Base-by-base conservation (phyloP, 64 coral and sea anemone species). In the Dendronephthya gigantea region DNA sequence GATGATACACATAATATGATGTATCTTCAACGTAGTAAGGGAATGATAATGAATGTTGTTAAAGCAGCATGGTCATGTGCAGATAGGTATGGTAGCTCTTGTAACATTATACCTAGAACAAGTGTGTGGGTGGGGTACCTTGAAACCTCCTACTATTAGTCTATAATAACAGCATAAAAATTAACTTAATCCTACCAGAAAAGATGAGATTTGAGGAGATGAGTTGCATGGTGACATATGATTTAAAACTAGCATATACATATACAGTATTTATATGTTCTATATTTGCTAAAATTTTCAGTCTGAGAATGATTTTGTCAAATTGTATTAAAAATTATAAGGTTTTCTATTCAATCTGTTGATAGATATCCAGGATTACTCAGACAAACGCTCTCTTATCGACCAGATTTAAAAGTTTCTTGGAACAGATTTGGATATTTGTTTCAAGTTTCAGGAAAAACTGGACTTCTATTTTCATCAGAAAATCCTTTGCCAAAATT, bases 391-490 rank as follows among this genome's bases (percentile, higher is more conserved):
- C 30, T 98, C 4, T 88, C 95, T 31, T 93, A 90, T 82, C 93
- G 93, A 48, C 95, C 95, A 1, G 51, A 89, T 75, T 70, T 98
- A 2, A 89, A 83, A 31, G 84, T 85, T 40, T 51, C 83, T 2
- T 98, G 92, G 92, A 47, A 85, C 41, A 82, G 95, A 49, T 29
- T 84, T 68, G 85, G 93, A 7, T 36, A 76, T 27, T 28, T 49
- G 28, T 51, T 98, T 36, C 90, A 91, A 39, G 90, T 93, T 3
- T 91, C 90, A 85, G 95, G 95, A 82, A 87, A 87, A 56, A 82
- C 91, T 39, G 95, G 95, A 30, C 91, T 91, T 89, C 48, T 98
- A 29, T 41, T 98, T 34, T 98, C 92, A 37, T 98, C 95, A 35
- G 93, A 93, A 72, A 9, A 56, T 28, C 74, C 66, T 35, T 51